Evolutionary conservation across 2,888 invertebrate species (phyloP).

Genomic region (Rhodophaea formosa): DNA sequence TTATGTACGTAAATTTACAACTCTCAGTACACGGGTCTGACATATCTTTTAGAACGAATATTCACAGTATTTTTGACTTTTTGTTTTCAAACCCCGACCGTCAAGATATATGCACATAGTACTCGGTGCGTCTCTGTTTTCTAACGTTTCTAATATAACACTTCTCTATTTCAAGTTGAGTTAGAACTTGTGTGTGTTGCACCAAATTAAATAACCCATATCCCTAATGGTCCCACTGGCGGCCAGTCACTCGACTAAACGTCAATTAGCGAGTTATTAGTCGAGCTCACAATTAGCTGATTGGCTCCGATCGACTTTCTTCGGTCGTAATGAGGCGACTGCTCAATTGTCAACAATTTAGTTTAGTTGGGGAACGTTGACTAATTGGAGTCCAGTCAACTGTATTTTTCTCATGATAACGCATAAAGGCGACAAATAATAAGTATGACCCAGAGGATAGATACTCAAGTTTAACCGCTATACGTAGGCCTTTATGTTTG

Average conservation of each 20-base stretch:
- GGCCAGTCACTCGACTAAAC: slow-evolving; percentile 6
- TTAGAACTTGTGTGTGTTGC: background rate
- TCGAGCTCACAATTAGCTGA: slow-evolving; percentile 11
- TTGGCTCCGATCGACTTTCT: slow-evolving; percentile 14
- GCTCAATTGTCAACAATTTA: slow-evolving; percentile 9
- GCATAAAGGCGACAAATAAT: background rate
- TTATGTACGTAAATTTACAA: too few relatives aligned
- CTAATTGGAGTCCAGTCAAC: background rate
- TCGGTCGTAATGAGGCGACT: background rate
- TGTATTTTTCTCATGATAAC: background rate
- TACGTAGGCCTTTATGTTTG: too few relatives aligned
- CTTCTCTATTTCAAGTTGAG: too few relatives aligned
- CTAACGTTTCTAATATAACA: too few relatives aligned
- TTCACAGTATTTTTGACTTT: too few relatives aligned
- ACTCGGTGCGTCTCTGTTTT: too few relatives aligned
- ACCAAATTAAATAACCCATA: slow-evolving; percentile 6
- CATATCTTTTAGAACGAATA: too few relatives aligned
- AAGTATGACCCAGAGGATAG: too few relatives aligned
- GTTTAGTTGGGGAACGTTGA: background rate
- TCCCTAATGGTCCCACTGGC: slow-evolving; percentile 1
- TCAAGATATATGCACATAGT: too few relatives aligned
- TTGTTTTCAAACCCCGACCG: too few relatives aligned
- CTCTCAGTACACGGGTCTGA: too few relatives aligned
- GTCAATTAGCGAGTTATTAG: slow-evolving; percentile 14
- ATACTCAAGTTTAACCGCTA: too few relatives aligned